Base-by-base conservation (phyloP, 2,888 invertebrate species). In the Leptinotarsa peninsularis region DNA sequence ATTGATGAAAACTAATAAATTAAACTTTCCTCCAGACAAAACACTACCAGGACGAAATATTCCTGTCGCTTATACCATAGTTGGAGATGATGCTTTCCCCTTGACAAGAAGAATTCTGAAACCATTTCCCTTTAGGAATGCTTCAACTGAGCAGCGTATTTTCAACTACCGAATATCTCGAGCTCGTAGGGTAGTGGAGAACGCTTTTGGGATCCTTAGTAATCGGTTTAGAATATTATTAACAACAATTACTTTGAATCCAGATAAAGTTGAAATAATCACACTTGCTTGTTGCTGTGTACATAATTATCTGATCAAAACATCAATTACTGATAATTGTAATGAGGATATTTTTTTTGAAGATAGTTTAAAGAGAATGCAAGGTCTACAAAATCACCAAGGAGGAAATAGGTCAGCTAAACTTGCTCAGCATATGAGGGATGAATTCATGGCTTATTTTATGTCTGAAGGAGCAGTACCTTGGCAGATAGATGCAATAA, bases 1-100 rank as follows among this genome's bases (percentile, higher is more conserved):
- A 75, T 78, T 77, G 54, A 76, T 83, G 27, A 67, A 74, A 63
- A 72, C 60, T 13, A 81, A 81, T 73, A 27, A 63, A 23, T 69
- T 85, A 52, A 79, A 85, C 75, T 67, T 85, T 33, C 83, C 84
- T 21, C 75, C 79, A 78, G 67, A 78, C 49, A 67, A 74, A 67
- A 63, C 77, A 33, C 71, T 83, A 66, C 82, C 83, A 33, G 76
- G 78, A 18, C 76, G 79, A 67, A 72, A 72, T 18, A 76, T 66
- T 71, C 74, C 75, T 49, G 66, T 80, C 5, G 82, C 83, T 13
- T 81, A 80, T 80, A 81, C 83, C 3, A 80, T 83, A 49, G 81
- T 85, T 33, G 83, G 82, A 13, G 84, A 85, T 80, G 81, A 82
- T 67, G 84, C 83, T 43, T 85, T 85, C 79, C 77, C 83, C 15